Evolutionary conservation across 2,113 vertebrate species (phyloP).

Genomic region (Pagrus major): DNA sequence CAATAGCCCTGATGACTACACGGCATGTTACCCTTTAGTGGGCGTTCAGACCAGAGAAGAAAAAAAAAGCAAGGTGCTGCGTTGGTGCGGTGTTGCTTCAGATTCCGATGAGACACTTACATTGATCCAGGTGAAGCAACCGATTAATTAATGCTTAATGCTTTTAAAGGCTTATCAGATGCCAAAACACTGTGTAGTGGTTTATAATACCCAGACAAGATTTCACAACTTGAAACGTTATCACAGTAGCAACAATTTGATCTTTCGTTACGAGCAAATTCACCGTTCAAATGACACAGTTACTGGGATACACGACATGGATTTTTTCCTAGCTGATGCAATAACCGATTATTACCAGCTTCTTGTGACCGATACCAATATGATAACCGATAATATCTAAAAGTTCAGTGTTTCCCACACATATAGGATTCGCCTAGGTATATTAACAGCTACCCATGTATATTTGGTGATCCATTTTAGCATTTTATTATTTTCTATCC

Average conservation of each 20-base stretch:
- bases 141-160: too few species aligned
- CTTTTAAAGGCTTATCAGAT: neutral
- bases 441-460: too few species aligned
- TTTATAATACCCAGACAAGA: neutral
- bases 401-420: too few species aligned
- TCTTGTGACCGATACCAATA: too few species aligned
- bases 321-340: too few species aligned
- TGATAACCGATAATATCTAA: too few species aligned
- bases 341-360: too few species aligned
- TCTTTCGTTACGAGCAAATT: neutral
- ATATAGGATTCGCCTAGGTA: too few species aligned
- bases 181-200: neutral
- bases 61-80: neutral
- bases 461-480: too few species aligned
- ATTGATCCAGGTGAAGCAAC: neutral
- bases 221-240: neutral
- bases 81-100: neutral
- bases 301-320: too few species aligned
- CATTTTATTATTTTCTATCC: too few species aligned
- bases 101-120: neutral
- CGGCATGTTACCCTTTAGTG: neutral
- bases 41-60: neutral
- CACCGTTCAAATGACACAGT: neutral
- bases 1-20: neutral
- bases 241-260: neutral